phyloP scores from a whole-genome alignment of 2,888 invertebrate species.

The Seira sanloemensis region DNA sequence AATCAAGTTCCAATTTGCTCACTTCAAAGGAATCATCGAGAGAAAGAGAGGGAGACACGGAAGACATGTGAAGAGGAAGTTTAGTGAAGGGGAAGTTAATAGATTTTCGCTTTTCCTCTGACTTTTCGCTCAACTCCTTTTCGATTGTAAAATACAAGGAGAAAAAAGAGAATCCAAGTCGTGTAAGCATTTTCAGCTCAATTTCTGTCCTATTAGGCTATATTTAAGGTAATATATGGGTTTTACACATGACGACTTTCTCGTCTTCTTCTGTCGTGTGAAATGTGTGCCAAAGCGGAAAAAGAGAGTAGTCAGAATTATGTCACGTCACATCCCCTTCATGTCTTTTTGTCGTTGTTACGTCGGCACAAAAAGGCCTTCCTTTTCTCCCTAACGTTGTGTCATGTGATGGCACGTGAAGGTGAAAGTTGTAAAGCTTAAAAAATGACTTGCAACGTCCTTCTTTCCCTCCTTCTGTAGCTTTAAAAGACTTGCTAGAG shows the following conservation, averaged over 20 bases:
- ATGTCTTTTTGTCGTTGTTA: slow-evolving; percentile 9
- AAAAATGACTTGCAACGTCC: background rate
- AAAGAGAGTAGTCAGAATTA: slow-evolving; percentile 34
- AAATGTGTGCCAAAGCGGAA: slow-evolving; percentile 9
- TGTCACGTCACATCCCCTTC: slow-evolving; percentile 54
- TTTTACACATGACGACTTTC: slow-evolving; percentile 13
- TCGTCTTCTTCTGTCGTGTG: background rate
- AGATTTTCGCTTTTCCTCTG: background rate
- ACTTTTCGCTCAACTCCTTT: background rate
- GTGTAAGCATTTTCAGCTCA: slow-evolving; percentile 10
- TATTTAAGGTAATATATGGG: slow-evolving; percentile 44
- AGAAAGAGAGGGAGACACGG: background rate
- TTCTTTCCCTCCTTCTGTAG: background rate
- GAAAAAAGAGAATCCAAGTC: background rate
- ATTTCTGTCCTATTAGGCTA: slow-evolving; percentile 23
- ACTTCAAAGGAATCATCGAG: background rate
- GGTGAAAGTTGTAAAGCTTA: background rate
- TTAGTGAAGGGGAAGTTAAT: background rate
- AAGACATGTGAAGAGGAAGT: background rate
- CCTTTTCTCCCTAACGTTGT: background rate
- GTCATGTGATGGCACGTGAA: slow-evolving; percentile 1
- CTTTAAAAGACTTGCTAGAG: background rate
- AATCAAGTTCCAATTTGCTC: background rate
- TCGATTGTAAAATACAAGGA: no score
- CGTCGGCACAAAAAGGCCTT: background rate